Evolutionary conservation across 1,140 invertebrate species (phyloP), one percentile per base, ranked within the genome.

Genomic region (Zaprionus africanus): DNA sequence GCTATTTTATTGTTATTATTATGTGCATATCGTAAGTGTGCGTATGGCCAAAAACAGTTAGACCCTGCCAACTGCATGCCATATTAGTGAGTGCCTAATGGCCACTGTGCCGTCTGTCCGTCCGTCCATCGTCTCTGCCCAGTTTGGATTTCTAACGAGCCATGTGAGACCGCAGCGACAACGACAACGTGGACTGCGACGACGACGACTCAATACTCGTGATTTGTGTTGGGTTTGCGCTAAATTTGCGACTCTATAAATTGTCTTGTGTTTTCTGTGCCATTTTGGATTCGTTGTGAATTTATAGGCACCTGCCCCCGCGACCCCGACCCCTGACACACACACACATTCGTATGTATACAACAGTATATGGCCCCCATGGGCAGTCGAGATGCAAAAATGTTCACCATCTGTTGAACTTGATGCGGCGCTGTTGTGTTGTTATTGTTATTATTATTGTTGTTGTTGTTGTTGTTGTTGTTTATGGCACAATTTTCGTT

Each of bases 111-210:
- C 1, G 51, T 49, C 61, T 56, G 9, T 53, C 43, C 19, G 66
- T 49, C 51, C 41, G 24, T 31, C 31, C 9, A 31, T 31, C 53
- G 15, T 61, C 31, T 41, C 51, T 76, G 78, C 77, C 81, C 66
- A 68, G 76, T 84, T 78, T 81, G 65, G 75, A 34, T 81, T 71
- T 82, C 72, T 77, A 86, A 82, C 79, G 76, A 86, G 83, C 83
- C 76, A 62, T 80, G 65, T 63, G 72, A 79, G 80, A 74, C 75
- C 43, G 46, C 59, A 49, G 34, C 70, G 53, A 34, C 75, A 41
- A 65, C 61, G 38, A 54, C 38, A 15, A 15, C 61, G 38, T 24
- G 19, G 60, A 53, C 36, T 9, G 36, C 31, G 61, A 36, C 43
- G 5, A 28, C 17, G 61, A 74, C 74, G 67, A 68, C 54, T 73